These are phyloP conservation scores for Pollenia griseotomentosa DNA, from an alignment of 2,888 invertebrate species.

Conservation along the genomic window DNA sequence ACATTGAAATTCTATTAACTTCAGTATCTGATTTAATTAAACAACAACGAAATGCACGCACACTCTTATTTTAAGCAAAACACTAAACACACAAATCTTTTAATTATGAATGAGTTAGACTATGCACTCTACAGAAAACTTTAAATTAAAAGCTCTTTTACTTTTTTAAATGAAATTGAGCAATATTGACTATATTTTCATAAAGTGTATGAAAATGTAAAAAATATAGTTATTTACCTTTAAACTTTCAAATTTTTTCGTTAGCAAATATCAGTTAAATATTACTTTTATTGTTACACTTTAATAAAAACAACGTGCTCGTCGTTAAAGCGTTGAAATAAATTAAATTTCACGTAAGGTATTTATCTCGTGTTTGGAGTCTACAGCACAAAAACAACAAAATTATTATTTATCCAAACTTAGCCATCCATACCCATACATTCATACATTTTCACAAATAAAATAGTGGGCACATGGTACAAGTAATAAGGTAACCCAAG, in stretches of 20 bases:
- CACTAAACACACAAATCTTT: conserved; percentile 13
- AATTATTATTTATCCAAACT: conserved; percentile 33
- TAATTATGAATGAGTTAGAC: neutral
- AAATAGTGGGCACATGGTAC: too few relatives aligned
- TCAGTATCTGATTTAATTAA: neutral
- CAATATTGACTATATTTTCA: too few relatives aligned
- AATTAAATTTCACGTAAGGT: conserved; percentile 21
- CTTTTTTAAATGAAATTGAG: too few relatives aligned
- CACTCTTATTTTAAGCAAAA: conserved; percentile 28
- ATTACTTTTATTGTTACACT: neutral
- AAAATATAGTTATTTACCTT: conserved; percentile 1
- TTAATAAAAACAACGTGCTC: conserved; percentile 48
- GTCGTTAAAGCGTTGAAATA: conserved; percentile 24
- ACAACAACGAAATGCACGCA: conserved; percentile 9
- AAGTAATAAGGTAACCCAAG: too few relatives aligned
- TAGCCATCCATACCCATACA: neutral
- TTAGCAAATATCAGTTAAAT: conserved; percentile 6
- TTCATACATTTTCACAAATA: neutral
- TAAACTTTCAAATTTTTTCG: neutral
- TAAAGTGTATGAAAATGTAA: too few relatives aligned
- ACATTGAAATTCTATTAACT: conserved; percentile 27
- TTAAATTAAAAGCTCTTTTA: too few relatives aligned
- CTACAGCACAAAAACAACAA: conserved; percentile 1
- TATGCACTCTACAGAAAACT: neutral
- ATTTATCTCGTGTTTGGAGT: conserved; percentile 4